Base-by-base conservation (phyloP, 2,888 invertebrate genomes). In the Rhimphoctona megacephalus region DNA sequence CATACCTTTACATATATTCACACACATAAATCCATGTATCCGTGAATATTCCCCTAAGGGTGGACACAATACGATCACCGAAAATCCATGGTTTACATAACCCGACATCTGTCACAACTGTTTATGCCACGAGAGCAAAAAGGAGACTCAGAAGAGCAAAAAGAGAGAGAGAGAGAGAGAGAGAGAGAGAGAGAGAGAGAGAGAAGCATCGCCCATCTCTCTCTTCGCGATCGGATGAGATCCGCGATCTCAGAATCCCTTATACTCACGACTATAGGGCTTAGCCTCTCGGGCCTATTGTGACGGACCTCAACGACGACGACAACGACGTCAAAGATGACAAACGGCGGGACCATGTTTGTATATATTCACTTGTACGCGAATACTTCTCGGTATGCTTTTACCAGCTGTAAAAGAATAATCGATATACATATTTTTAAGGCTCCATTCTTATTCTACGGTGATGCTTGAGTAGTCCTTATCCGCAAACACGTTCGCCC, bases 21-120 rank as follows among this genome's bases (percentile, higher is more conserved):
- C 39, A 33, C 54, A 67, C 19, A 52, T 73, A 19, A n/a, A 39
- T 64, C 5, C 46, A 33, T 33, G 69, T 22, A 49, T 70, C 39
- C 67, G 78, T 67, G 66, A 57, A 81, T 72, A 49, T 64, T 80
- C 61, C 81, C 78, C 30, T 73, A 43, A 49, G 61, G 73, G 49
- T 67, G 22, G 43, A 89, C 90, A 92, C 91, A 92, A 91, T 91
- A 87, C 89, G 82, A 89, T 90, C 89, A 89, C 86, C 86, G 83
- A 81, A 73, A 87, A 86, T 85, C 88, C 90, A 89, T 54, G 79
- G 91, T 92, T 92, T 92, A 92, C 91, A 92, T 92, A 92, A 92
- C 91, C 91, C 91, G 90, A 91, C 92, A 92, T 92, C 92, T 92
- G 92, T 92, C 92, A 92, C 92, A 92, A 92, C 92, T 92, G 91